Evolutionary conservation across 2,113 vertebrate genomes (phyloP).

Genomic region (Lota lota): DNA sequence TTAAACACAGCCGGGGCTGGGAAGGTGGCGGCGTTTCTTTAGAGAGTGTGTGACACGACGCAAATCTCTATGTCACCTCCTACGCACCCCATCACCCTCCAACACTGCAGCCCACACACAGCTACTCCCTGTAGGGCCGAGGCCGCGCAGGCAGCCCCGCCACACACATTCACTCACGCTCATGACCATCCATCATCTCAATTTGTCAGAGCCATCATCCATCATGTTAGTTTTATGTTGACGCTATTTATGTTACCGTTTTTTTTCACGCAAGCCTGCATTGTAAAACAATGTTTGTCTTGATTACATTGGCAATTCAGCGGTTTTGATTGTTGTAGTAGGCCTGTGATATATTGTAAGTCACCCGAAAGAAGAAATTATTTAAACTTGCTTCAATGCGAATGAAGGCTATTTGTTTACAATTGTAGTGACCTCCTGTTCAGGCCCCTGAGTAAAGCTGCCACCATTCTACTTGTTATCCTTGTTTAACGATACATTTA

Average conservation of each 20-base stretch:
- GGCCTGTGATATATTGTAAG: too few species aligned
- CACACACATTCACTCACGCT: constrained; percentile 35
- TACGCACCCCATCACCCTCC: constrained; percentile 65
- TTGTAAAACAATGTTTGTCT: neutral
- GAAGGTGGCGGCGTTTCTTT: constrained; percentile 45
- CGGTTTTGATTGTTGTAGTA: too few species aligned
- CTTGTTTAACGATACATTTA: too few species aligned
- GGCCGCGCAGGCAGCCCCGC: constrained; percentile 34
- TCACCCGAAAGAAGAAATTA: too few species aligned
- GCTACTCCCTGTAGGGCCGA: constrained; percentile 34
- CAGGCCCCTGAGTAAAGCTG: too few species aligned
- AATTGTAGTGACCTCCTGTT: too few species aligned
- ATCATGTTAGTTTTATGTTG: neutral
- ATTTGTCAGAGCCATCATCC: constrained; percentile 15
- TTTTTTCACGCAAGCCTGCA: neutral
- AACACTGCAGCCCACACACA: constrained; percentile 42
- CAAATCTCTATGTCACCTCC: constrained; percentile 57
- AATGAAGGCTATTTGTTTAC: too few species aligned
- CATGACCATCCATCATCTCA: constrained; percentile 43
- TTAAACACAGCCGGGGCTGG: neutral
- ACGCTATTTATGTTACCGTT: neutral
- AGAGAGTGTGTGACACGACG: constrained; percentile 54
- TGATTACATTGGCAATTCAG: too few species aligned
- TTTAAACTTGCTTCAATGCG: too few species aligned
- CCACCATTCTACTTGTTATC: too few species aligned